phyloP scores from a whole-genome alignment of 2,113 vertebrate genomes.

The Gadus macrocephalus region DNA sequence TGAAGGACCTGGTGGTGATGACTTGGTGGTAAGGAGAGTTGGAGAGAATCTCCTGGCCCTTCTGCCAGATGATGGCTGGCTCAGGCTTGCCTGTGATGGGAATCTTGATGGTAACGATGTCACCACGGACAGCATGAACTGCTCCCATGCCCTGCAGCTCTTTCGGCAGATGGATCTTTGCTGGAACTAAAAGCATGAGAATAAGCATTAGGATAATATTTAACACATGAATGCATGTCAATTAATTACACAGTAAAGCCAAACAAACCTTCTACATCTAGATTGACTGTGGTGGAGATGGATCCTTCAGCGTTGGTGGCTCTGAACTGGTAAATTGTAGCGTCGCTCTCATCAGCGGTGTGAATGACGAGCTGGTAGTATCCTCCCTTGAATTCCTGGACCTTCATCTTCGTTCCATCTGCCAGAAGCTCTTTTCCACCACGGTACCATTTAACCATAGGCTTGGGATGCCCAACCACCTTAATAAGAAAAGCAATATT shows the following conservation, averaged over 20 bases:
- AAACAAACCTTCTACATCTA: conserved; percentile 99
- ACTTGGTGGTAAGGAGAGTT: conserved; percentile 93
- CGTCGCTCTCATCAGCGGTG: conserved; percentile 84
- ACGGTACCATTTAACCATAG: conserved; percentile 95
- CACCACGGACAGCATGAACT: conserved; percentile 89
- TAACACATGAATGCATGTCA: background rate
- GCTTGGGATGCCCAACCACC: conserved; percentile 90
- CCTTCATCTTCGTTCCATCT: conserved; percentile 92
- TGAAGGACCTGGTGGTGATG: conserved; percentile 95
- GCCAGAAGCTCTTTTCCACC: conserved; percentile 93
- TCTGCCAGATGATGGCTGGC: conserved; percentile 94
- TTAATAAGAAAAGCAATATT: conserved; percentile 55
- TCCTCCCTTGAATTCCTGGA: conserved; percentile 96
- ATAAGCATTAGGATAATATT: background rate
- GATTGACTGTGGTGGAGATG: conserved; percentile 87
- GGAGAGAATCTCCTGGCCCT: conserved; percentile 95
- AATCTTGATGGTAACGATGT: conserved; percentile 93
- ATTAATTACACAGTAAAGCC: background rate
- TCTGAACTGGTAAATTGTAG: conserved; percentile 92
- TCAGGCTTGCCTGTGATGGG: conserved; percentile 95
- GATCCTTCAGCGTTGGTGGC: conserved; percentile 95
- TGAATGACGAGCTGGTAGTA: conserved; percentile 91
- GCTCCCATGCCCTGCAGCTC: conserved; percentile 98
- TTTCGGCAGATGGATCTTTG: conserved; percentile 92
- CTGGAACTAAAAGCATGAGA: conserved; percentile 80